Conservation (phyloP, 2,888 invertebrate genomes). For the Amaurobius ferox region DNA sequence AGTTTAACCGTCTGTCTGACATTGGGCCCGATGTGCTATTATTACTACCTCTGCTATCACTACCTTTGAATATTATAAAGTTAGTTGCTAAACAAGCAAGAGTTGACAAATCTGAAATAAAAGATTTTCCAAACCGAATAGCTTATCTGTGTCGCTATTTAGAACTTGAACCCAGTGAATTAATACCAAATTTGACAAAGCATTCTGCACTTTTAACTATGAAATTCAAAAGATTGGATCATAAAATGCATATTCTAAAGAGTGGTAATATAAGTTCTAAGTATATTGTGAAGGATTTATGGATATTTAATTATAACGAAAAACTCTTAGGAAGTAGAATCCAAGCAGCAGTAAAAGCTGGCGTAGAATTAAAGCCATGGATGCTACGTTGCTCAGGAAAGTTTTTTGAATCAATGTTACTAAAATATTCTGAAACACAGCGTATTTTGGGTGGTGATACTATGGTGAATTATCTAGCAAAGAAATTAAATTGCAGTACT, state of each 20-base stretch:
- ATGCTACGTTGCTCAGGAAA: constrained; percentile 44
- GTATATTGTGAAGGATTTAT: constrained; percentile 55
- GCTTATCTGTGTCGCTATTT: constrained; percentile 40
- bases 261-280: constrained; percentile 31
- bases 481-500: constrained; percentile 39
- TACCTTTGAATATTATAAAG: neutral
- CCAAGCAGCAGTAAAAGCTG: constrained; percentile 26
- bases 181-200: constrained; percentile 35
- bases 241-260: constrained; percentile 50
- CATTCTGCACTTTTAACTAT: constrained; percentile 53
- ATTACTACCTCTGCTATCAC: constrained; percentile 33
- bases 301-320: constrained; percentile 64
- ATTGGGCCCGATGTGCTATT: constrained; percentile 21
- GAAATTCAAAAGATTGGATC: constrained; percentile 35
- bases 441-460: constrained; percentile 28
- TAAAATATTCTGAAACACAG: constrained; percentile 24
- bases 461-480: constrained; percentile 37
- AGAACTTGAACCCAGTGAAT: constrained; percentile 5
- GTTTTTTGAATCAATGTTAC: constrained; percentile 21
- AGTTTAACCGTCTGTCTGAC: constrained; percentile 7
- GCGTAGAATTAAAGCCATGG: constrained; percentile 57
- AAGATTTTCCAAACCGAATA: constrained; percentile 40
- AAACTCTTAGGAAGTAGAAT: constrained; percentile 19
- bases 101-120: constrained; percentile 19
- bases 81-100: constrained; percentile 13